Conservation (phyloP, 2,113 vertebrate species). For the Pampusana beccarii region DNA sequence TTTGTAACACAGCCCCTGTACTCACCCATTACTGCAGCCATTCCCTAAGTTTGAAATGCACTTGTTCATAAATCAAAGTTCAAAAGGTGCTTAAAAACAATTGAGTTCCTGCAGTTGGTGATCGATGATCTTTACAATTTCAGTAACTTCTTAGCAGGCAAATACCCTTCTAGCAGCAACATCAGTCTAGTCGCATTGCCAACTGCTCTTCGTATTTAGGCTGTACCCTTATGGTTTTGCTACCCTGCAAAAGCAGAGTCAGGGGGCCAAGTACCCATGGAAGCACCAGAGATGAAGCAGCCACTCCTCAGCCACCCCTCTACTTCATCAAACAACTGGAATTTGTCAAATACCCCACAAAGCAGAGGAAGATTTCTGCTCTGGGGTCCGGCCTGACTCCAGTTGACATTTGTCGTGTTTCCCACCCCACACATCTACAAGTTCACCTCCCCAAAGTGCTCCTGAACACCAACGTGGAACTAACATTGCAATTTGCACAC, state of each 20-base stretch:
- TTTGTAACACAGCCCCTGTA: not conserved
- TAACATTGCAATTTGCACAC: too few relatives aligned
- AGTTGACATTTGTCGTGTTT: not conserved
- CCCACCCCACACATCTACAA: not conserved
- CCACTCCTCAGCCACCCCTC: not conserved
- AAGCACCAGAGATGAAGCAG: not conserved
- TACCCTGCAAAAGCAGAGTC: not conserved
- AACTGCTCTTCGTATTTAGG: not conserved
- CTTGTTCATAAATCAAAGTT: not conserved
- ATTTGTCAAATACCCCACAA: not conserved
- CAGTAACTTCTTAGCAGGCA: rapidly evolving
- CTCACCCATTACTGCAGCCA: not conserved
- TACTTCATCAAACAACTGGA: not conserved
- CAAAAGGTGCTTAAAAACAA: not conserved
- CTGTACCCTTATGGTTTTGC: not conserved
- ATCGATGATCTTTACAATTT: not conserved
- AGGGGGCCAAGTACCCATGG: not conserved
- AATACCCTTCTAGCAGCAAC: not conserved
- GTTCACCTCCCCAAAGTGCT: not conserved
- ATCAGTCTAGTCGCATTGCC: not conserved
- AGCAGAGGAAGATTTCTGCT: not conserved
- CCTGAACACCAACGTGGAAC: not conserved
- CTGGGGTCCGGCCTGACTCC: not conserved
- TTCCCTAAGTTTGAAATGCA: not conserved
- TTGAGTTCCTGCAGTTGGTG: not conserved